Conservation (phyloP, 2,888 invertebrate species). For the Aphrophora alni region DNA sequence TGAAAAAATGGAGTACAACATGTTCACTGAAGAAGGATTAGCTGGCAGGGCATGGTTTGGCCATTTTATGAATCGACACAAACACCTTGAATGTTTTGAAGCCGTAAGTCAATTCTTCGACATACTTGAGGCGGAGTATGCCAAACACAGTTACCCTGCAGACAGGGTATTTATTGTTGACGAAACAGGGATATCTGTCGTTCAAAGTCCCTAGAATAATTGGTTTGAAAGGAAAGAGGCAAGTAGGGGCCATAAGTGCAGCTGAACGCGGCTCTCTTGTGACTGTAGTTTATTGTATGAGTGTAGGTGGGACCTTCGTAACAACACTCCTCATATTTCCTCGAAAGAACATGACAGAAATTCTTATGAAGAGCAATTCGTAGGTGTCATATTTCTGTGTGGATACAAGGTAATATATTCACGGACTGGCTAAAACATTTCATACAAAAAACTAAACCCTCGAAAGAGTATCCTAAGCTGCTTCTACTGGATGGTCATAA, state of each 20-base stretch:
- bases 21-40: slow-evolving; percentile 33
- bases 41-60: slow-evolving; percentile 41
- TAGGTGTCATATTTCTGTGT: slow-evolving; percentile 51
- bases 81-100: slow-evolving; percentile 25
- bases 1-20: slow-evolving; percentile 42
- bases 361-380: slow-evolving; percentile 51
- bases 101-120: slow-evolving; percentile 35
- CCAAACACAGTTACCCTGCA: slow-evolving; percentile 46
- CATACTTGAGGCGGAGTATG: slow-evolving; percentile 41
- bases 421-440: slow-evolving; percentile 54
- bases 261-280: slow-evolving; percentile 54
- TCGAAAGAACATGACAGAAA: slow-evolving; percentile 52
- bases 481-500: no score
- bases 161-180: slow-evolving; percentile 53
- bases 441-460: slow-evolving; percentile 47
- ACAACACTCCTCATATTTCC: slow-evolving; percentile 55
- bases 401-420: slow-evolving; percentile 54
- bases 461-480: slow-evolving; percentile 47
- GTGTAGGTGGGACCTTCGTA: slow-evolving; percentile 52
- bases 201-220: slow-evolving; percentile 52
- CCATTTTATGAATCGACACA: slow-evolving; percentile 33
- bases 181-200: slow-evolving; percentile 49
- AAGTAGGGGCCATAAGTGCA: slow-evolving; percentile 53
- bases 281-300: slow-evolving; percentile 52
- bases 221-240: slow-evolving; percentile 52